Evolutionary conservation across 2,113 vertebrate genomes (phyloP), one percentile per base, ranked within the genome.

Genomic region (Callopanchax toddi): DNA sequence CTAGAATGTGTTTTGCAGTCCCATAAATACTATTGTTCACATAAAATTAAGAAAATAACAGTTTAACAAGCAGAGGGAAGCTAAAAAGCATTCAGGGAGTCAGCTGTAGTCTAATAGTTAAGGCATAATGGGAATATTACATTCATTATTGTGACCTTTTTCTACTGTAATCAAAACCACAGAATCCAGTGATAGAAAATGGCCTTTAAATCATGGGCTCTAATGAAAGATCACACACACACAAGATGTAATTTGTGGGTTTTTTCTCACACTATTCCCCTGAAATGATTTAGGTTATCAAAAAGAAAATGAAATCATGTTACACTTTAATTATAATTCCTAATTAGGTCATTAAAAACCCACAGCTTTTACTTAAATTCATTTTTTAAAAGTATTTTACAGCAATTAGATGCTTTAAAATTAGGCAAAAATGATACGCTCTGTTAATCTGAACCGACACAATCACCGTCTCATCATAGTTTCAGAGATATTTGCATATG

Each of bases 121-220:
- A 36, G 67, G 56, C 70, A 69, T 65, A 71, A 83, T 74, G 39
- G 63, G 67, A 68, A 50, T 23, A 81, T 76, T 81, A 69, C 21
- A 63, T 59, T 79, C 62, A 82, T 84, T 66, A 32, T 6, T 44
- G 50, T 58, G 37, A 76, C 78, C 64, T 81, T 70, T 82, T 6
- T 6, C 37, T 63, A 9, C 18, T 63, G 39, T 71, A 65, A 78
- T 70, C 60, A 70, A 45, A 64, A 49, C 48, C 58, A 39, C 1
- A 4, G 56, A 12, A 44, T 39, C 36, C 23, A 56, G 43, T 39
- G n/a, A 62, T 43, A 54, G 21, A 68, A 72, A 72, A 76, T 71
- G 43, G 12, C 59, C 58, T 73, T 62, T 36, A 48, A 29, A 66
- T 75, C 55, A 77, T 69, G 17, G 23, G 8, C 6, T 45, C 18